Base-by-base conservation (phyloP, 2,888 invertebrate species). In the Phengaris arion region DNA sequence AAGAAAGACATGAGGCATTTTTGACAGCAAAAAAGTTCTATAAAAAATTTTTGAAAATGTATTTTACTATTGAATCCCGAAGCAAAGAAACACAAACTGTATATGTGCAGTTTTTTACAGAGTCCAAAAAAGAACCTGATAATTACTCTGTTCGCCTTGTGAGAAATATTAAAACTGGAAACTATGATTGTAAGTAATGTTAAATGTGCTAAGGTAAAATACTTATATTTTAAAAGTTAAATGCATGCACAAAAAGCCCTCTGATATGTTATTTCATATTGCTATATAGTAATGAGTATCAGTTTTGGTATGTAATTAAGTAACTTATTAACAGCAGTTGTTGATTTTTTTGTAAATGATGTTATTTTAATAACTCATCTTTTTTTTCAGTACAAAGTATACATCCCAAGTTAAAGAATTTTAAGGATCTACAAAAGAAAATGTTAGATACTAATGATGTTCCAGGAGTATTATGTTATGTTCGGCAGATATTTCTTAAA, bases 1-100 rank as follows among this genome's bases (percentile, higher is more conserved):
- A 91, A 82, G 90, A 92, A 77, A 92, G 88, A 7, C 90, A 93
- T 85, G 93, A 93, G 84, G 91, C 93, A 78, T 93, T 91, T 81
- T 83, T 93, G 72, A 89, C 89, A 89, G 92, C 93, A 2, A 93
- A 91, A 79, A 93, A 92, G 78, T 89, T 84, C 82, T 93, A 91
- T 74, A 94, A 92, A 77, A 93, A 89, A 77, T 87, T 83, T 79
- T 82, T 94, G 15, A 93, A 90, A 79, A 86, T 93, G 73, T 93
- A 94, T 78, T 91, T 85, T 76, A 87, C 88, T 2, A 86, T 91
- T 79, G 92, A 93, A 81, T 82, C 86, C 0, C 88, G 80, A 78
- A 85, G 81, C 75, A 82, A 80, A 57, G 82, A 82, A 6, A 84
- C 82, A 15, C 90, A 91, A 79, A 84, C 82, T 52, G 85, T 93